Evolutionary conservation across 2,888 invertebrate species (phyloP).

Genomic region (Silvanus unidentatus): DNA sequence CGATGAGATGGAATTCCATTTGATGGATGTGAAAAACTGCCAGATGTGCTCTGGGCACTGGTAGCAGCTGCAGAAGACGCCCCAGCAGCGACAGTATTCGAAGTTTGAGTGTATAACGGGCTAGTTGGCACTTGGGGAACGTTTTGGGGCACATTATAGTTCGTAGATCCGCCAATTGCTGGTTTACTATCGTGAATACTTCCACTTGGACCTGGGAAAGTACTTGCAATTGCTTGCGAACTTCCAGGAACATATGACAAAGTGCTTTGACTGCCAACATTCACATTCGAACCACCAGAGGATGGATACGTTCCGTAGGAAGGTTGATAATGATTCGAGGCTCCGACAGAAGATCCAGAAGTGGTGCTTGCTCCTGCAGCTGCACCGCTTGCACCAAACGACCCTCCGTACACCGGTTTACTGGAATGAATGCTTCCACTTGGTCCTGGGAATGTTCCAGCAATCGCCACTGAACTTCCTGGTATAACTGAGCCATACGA

Average conservation of each 20-base stretch:
- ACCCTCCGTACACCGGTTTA: constrained; percentile 16
- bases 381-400: constrained; percentile 1
- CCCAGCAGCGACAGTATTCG: no score
- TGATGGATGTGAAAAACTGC: no score
- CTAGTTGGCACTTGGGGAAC: no score
- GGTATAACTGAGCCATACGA: background rate
- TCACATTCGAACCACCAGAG: background rate
- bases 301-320: constrained; percentile 1
- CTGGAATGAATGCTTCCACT: constrained; percentile 21
- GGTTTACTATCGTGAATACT: constrained; percentile 26
- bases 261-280: no score
- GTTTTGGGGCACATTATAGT: no score
- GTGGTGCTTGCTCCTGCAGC: constrained; percentile 1
- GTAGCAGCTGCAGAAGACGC: no score
- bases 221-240: no score
- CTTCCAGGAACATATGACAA: no score
- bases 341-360: constrained; percentile 1
- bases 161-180: constrained; percentile 4
- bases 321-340: background rate
- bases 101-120: no score
- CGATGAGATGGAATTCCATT: no score
- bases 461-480: background rate
- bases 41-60: no score
- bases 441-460: constrained; percentile 20
- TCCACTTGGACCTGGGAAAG: constrained; percentile 24